phyloP scores from a whole-genome alignment of 2,888 invertebrate species.

The Melieria crassipennis region DNA sequence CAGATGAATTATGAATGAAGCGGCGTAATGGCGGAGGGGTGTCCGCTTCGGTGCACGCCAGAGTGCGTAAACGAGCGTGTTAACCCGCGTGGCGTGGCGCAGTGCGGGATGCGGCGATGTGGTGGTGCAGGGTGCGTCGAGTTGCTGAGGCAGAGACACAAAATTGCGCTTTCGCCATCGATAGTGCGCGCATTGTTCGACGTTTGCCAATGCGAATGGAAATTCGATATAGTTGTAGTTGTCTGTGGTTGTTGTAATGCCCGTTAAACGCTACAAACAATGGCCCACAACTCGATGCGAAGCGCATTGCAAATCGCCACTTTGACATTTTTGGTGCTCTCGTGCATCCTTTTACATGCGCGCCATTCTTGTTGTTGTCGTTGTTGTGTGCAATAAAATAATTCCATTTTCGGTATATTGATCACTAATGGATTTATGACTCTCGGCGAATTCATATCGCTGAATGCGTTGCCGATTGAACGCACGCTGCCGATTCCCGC shows the following conservation, averaged over 20 bases:
- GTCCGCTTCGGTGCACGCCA: no score
- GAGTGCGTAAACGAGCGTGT: background rate
- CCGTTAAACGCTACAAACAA: conserved; percentile 18
- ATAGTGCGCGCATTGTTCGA: background rate
- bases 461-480: background rate
- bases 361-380: conserved; percentile 15
- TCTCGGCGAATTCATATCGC: conserved; percentile 33
- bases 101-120: background rate
- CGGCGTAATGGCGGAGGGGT: no score
- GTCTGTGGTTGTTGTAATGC: conserved; percentile 3
- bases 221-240: conserved; percentile 35
- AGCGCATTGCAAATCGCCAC: conserved; percentile 32
- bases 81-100: background rate
- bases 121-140: no score
- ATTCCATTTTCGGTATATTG: conserved; percentile 43
- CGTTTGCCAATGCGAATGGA: conserved; percentile 11
- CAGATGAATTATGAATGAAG: conserved; percentile 20
- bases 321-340: conserved; percentile 15
- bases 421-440: conserved; percentile 62
- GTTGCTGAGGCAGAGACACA: no score
- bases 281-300: background rate
- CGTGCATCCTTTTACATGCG: background rate
- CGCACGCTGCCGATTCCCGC: conserved; percentile 8
- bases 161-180: background rate
- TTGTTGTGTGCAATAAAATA: conserved; percentile 22